Evolutionary conservation across 2,888 invertebrate genomes (phyloP), one percentile per base, ranked within the genome.

Genomic region (Drosophila trichaetosa): DNA sequence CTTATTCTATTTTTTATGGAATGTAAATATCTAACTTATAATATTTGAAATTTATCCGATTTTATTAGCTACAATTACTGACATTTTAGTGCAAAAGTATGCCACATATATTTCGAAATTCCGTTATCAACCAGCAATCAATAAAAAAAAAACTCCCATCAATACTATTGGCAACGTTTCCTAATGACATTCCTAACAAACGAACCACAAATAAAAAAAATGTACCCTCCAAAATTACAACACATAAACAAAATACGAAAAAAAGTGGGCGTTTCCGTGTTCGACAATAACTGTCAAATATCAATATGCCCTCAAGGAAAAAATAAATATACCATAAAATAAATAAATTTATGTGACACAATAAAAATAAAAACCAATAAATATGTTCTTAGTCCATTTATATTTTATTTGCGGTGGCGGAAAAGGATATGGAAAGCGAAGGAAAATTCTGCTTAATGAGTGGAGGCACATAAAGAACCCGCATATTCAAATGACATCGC

Each of bases 301-400:
- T 74, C 77, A 74, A 89, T 78, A 71, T 78, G 76, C 67, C 68
- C 63, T 49, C 59, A 73, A 71, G 52, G 59, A 75, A 56, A 75
- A 73, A 77, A 70, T 24, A 46, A 38, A 62, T 54, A 75, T 72
- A 67, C 54, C 75, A 70, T 85, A 72, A 76, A 87, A 77, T 77
- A 79, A 76, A 77, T 79, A 76, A 81, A 88, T 87, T 76, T 89
- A 87, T 90, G 81, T 67, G 63, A 51, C 63, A 77, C 76, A 87
- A 90, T 89, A 90, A 83, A 90, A 89, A 87, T 77, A 58, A 77
- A 86, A 87, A 80, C 40, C 72, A 76, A 90, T 90, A 90, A 81
- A 87, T 81, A 74, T 73, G 67, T 56, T 63, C 27, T 53, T 58
- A 42, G 63, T 21, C 40, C 52, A 59, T 66, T 42, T 42, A 16